Base-by-base conservation (phyloP, 64 coral and sea anemone species). In the Actinia equina region DNA sequence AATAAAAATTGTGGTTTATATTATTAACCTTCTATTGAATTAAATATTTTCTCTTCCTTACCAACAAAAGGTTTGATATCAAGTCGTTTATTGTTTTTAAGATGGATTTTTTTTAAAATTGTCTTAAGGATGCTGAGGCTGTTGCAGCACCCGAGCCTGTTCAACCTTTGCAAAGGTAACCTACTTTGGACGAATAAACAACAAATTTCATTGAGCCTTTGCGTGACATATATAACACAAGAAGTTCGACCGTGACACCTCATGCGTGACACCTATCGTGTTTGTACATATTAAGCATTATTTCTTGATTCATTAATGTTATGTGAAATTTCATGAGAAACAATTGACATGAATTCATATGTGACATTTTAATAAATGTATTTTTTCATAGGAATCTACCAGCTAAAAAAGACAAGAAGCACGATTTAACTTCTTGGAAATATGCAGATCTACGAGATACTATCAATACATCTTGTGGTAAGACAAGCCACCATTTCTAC, bases 391-490 rank as follows among this genome's bases (percentile, higher is more conserved):
- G 91, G 77, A 42, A 81, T 55, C 86, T 88, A 6, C 85, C 91
- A 26, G 67, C 67, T 27, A 89, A 82, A 56, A 89, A 93, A 71
- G 89, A 95, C 25, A 95, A 93, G 88, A 99, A 99, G 63, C 59
- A 91, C 44, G 97, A 99, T 86, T 69, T 99, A 45, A 88, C 87
- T 18, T 63, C 87, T 1, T 99, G 93, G 93, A 99, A 99, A 65
- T 99, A 95, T 41, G 97, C 97, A 6, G 97, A 99, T 59, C 71
- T 99, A 9, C 94, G 97, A 54, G 97, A 99, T 62, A 99, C 97
- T 17, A 99, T 99, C 53, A 99, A 99, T 23, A 99, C 97, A 4
- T 99, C 97, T 56, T 99, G 97, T 80, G 97, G 97, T 99, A 88
- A 91, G 89, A 88, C n/a, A 7, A 17, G 55, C 55, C 55, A 57